Base-by-base conservation (phyloP, 2,797 vertebrate genomes). In the Enteromius viviparus region DNA sequence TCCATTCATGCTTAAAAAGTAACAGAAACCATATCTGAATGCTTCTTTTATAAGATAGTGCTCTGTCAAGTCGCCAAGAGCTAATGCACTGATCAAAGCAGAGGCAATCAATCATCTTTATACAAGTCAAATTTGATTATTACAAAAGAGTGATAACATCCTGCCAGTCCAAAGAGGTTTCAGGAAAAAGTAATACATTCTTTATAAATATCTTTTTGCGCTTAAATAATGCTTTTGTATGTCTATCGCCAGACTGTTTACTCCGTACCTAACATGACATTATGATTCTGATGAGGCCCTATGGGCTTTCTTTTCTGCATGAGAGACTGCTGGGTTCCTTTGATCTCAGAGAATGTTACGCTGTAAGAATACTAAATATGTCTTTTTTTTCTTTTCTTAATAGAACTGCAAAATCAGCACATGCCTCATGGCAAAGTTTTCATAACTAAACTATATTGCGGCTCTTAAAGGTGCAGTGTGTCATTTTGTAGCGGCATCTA, bases 281-380 rank as follows among this genome's bases (percentile, higher is more conserved):
- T 78, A 62, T 84, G 71, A 45, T 76, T 82, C 58, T 45, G 42
- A 69, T 53, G 76, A 75, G 40, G 60, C 49, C 71, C 49, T 76
- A 32, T 45, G 49, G 64, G 64, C 53, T 72, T 81, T 75, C 29
- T 58, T 81, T 64, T 76, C 55, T 66, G 55, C 53, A 80, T 49
- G 51, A 83, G 47, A 79, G 68, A 84, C 49, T 68, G 65, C 65
- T 8, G 65, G 74, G 51, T 79, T 85, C 66, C 71, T 76, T 26
- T 78, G 84, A 82, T 86, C 82, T 86, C 32, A 55, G 64, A 83
- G 65, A 79, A 85, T 83, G 75, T 77, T 83, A 86, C 34, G 42
- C 70, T 78, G 79, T 82, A 65, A 81, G 81, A 87, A 85, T 82
- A 62, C 75, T 76, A 70, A 83, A 55, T 10, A 23, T 45, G 68